phyloP scores from a whole-genome alignment of 2,113 vertebrate genomes.

The Grantiella picta region DNA sequence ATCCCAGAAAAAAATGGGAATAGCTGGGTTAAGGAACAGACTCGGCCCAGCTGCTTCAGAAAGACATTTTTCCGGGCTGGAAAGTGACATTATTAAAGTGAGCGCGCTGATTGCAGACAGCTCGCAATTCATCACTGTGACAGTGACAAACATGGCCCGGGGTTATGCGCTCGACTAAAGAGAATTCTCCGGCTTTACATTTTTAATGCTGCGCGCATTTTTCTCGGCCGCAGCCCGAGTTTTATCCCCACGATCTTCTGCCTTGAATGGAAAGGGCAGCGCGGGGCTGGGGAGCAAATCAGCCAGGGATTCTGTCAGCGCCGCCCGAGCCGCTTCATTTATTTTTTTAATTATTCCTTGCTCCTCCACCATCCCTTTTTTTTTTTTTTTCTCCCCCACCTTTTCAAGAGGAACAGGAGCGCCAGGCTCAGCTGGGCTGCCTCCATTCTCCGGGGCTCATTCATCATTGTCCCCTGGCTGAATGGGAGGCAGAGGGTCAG shows the following conservation, averaged over 20 bases:
- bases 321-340: conserved; percentile 17
- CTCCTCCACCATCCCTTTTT: conserved; percentile 25
- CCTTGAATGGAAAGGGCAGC: conserved; percentile 51
- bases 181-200: conserved; percentile 66
- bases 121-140: conserved; percentile 26
- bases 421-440: conserved; percentile 49
- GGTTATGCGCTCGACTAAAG: conserved; percentile 35
- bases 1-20: neutral
- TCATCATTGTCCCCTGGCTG: conserved; percentile 60
- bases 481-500: conserved; percentile 65
- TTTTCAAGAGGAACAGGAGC: conserved; percentile 47
- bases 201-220: conserved; percentile 39
- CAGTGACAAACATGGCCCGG: conserved; percentile 28
- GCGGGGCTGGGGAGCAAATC: conserved; percentile 29
- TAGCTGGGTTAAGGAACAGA: neutral
- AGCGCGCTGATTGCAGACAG: conserved; percentile 11
- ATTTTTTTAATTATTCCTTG: conserved; percentile 49
- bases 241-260: conserved; percentile 40
- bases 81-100: conserved; percentile 15
- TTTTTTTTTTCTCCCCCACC: neutral
- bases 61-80: neutral
- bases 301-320: conserved; percentile 6
- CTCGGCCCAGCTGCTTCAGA: conserved; percentile 44
- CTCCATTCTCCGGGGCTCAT: conserved; percentile 41
- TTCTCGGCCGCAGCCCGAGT: neutral